Evolutionary conservation across 2,888 invertebrate species (phyloP).

Genomic region (Apoda limacodes): DNA sequence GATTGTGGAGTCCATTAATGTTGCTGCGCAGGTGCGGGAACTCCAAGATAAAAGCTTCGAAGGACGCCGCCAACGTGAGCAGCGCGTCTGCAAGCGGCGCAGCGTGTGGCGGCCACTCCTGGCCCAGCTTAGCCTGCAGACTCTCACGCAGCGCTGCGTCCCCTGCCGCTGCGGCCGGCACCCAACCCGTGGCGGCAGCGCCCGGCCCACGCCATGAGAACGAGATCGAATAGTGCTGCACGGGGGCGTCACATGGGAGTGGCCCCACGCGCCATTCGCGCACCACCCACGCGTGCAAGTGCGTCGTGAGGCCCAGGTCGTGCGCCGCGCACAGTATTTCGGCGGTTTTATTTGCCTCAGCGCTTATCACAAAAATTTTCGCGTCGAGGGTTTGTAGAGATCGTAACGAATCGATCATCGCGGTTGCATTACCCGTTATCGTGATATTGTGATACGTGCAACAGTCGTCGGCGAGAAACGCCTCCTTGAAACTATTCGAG

Average conservation of each 20-base stretch:
- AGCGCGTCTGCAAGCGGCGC: constrained; percentile 23
- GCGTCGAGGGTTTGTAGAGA: constrained; percentile 45
- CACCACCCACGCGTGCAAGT: constrained; percentile 30
- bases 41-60: no score
- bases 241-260: constrained; percentile 1
- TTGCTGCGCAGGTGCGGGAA: no score
- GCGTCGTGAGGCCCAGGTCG: constrained; percentile 51
- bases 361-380: constrained; percentile 84
- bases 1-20: no score
- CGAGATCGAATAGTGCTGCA: constrained; percentile 24
- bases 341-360: constrained; percentile 72
- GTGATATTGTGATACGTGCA: no score
- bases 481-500: no score
- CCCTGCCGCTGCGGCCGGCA: no score
- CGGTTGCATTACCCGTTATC: no score
- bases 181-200: constrained; percentile 15
- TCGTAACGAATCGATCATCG: constrained; percentile 12
- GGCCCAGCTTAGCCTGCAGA: constrained; percentile 3
- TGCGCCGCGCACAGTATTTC: constrained; percentile 75
- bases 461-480: no score
- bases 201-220: constrained; percentile 19
- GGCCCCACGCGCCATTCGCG: constrained; percentile 27
- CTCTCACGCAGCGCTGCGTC: constrained; percentile 2
- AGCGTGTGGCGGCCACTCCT: constrained; percentile 20
- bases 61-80: constrained; percentile 16